These are phyloP conservation scores for Cryptus armator DNA, from an alignment of 2,888 invertebrate genomes.

Conservation along the genomic window DNA sequence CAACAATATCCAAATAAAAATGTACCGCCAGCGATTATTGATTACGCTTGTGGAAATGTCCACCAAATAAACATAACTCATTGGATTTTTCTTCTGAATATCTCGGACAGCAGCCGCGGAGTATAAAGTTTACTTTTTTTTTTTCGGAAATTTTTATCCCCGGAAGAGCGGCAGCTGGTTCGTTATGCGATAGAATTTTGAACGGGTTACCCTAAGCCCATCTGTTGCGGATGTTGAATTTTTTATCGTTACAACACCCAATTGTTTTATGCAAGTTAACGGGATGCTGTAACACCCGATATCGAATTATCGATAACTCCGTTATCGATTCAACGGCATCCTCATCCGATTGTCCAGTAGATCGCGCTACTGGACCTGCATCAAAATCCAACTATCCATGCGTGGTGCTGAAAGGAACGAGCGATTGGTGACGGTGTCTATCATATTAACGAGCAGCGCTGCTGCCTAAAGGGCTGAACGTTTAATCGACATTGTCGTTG, in stretches of 20 bases:
- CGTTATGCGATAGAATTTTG: conserved; percentile 56
- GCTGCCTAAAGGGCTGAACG: conserved; percentile 59
- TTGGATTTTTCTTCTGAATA: conserved; percentile 62
- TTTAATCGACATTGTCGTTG: conserved; percentile 34
- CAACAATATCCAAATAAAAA: background rate
- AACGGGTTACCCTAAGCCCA: conserved; percentile 42
- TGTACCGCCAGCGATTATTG: conserved; percentile 26
- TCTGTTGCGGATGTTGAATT: conserved; percentile 14
- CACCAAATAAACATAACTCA: conserved; percentile 60
- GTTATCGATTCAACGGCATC: conserved; percentile 8
- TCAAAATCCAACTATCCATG: conserved; percentile 66
- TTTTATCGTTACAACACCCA: conserved; percentile 1
- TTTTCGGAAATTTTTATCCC: conserved; percentile 36
- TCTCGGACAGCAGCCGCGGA: conserved; percentile 40
- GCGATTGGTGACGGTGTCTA: conserved; percentile 62
- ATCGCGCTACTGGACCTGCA: conserved; percentile 63
- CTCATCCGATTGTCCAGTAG: conserved; percentile 5
- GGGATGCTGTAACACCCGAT: conserved; percentile 25
- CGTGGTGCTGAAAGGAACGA: conserved; percentile 63
- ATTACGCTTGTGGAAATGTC: conserved; percentile 59
- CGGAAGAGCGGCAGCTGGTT: conserved; percentile 43
- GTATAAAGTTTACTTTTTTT: conserved; percentile 34
- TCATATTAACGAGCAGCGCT: conserved; percentile 60
- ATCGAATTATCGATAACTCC: conserved; percentile 16
- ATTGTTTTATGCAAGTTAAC: conserved; percentile 18